Base-by-base conservation (phyloP, 23 tunicate genomes). In the Halocynthia roretzi region DNA sequence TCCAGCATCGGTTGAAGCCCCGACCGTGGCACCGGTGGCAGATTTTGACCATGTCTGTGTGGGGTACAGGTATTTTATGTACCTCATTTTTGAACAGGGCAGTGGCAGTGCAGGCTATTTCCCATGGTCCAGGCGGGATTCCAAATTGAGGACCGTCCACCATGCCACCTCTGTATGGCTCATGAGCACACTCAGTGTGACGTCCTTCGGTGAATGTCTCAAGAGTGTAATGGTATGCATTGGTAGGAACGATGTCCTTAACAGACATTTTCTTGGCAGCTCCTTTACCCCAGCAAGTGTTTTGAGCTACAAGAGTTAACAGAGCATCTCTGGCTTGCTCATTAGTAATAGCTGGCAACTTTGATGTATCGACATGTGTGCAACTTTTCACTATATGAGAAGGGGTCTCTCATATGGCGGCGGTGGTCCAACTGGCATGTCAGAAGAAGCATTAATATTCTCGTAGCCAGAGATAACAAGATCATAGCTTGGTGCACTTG, bases 91-190 rank as follows among this genome's bases (percentile, higher is more conserved):
- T 80, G 54, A 92, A 92, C 44, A 81, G 52, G 17, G 81, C 75
- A 15, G 84, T 62, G 19, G 67, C 77, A 40, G 52, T 17, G 75
- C 85, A 83, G 8, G 63, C 82, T 23, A 92, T 82, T 55, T 80
- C 82, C 98, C 98, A 92, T 10, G 98, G 98, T 12, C 81, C 80
- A 8, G 98, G 98, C 12, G 98, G 87, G 19, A 82, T 85, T 10
- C 98, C 98, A 50, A 62, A 79, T 52, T 86, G 71, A 7, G 98
- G 91, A 10, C 91, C 98, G 70, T 92, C 98, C 14, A 92, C 85
- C 68, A 74, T 68, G 8, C 98, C 98, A 71, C 98, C 98, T 82
- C 40, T 63, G 75, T 82, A 92, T 18, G 98, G 98, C 7, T 61
- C 82, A 31, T 75, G 58, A 61, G 76, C 68, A 86, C 87, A 86